Evolutionary conservation across 2,797 vertebrate genomes (phyloP), one percentile per base, ranked within the genome.

Genomic region (Sebastes nivosus): DNA sequence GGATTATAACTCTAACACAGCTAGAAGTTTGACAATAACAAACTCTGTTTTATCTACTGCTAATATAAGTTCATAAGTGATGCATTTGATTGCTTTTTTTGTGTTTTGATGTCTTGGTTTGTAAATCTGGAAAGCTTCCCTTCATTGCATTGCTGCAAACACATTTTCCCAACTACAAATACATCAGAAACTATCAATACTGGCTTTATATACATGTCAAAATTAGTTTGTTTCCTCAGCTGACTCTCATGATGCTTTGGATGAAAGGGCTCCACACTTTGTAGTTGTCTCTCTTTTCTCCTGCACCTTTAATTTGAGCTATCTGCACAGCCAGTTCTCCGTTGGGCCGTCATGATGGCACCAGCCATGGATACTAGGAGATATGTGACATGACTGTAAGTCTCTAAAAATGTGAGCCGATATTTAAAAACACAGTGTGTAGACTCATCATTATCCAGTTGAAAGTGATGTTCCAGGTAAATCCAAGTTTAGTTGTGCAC

Each of bases 391-490:
- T 86, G 87, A 94, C 81, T 89, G 92, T 94, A 94, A 93, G 93
- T 94, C 88, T 91, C 76, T 50, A 60, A 81, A 75, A 82, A 27
- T 32, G 27, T 6, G 50, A 80, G 72, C 38, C 18, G 24, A 55
- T 9, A 20, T 67, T 32, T 67, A 61, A 80, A 57, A 57, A 66
- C 24, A 46, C 67, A 87, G 34, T 77, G 2, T 81, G 66, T 85
- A 82, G 80, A 88, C 77, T 92, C 89, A 90, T 92, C 92, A 90
- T 91, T 91, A 91, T 93, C 91, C 92, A 92, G 93, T 94, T 92
- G 93, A 94, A 93, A 91, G 89, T 87, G 90, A 73, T 89, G 85
- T 89, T 90, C 64, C 91, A 92, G 94, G 90, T 91, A 83, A 90
- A 93, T 83, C 80, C 72, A 57, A 80, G 83, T 87, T 71, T 84